Base-by-base conservation (phyloP, 2,797 vertebrate species). In the Triplophysa bombifrons region DNA sequence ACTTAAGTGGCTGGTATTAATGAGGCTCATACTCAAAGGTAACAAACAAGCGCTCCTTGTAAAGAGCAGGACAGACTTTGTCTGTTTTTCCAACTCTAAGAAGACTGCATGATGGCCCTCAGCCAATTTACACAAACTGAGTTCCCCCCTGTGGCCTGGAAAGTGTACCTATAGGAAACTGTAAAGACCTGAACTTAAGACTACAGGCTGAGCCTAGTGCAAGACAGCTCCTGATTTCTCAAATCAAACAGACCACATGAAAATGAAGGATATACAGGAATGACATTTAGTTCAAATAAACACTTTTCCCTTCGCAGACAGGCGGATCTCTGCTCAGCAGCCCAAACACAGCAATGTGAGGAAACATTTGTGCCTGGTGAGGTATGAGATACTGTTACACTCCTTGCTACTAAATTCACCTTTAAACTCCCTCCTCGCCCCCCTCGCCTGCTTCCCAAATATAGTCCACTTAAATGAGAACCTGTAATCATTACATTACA, bases 131-230 rank as follows among this genome's bases (percentile, higher is more conserved):
- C 85, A 88, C 85, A 88, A 84, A 87, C 76, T 77, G 34, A 66
- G 84, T 78, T 77, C 78, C 82, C 81, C 86, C 85, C 30, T 75
- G 82, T 78, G 58, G 86, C 67, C 82, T 87, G 86, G 86, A 88
- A 88, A 88, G 83, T 83, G 80, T 86, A 85, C 84, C 86, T 87
- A 85, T 88, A 87, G 86, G 83, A 88, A 88, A 86, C 84, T 85
- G 84, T 86, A 88, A 87, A 87, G 85, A 85, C 84, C 83, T 76
- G 64, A 85, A 86, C 82, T 72, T 72, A 78, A 82, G 83, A 80
- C 78, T 79, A 69, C 64, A 80, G 84, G 80, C 81, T 72, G 58
- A 82, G 80, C 75, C 48, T 25, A 68, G 76, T 69, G 75, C 78
- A 83, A 74, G 80, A 78, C 81, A 81, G 78, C 83, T 81, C 83